Percentiles rank a stretch among this genome's conserved stretches.
Conservation (phyloP, 2,113 vertebrate genomes). For the Chionis minor region DNA sequence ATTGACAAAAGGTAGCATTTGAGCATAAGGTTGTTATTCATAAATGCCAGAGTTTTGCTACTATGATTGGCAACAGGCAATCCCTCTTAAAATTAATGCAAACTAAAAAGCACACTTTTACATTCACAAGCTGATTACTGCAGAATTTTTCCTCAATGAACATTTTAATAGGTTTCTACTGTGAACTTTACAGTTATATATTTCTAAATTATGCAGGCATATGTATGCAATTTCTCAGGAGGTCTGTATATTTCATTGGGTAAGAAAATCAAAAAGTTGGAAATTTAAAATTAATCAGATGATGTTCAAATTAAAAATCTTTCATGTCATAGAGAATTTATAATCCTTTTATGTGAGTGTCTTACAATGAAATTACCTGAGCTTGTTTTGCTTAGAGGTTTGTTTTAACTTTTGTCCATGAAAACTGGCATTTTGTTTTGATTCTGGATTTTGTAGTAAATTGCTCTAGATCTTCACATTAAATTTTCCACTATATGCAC, state of each 20-base stretch:
- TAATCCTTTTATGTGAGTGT: neutral
- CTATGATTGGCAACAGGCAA: neutral
- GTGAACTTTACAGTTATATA: neutral
- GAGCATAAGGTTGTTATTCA: neutral
- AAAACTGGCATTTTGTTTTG: neutral
- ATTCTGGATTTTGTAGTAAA: neutral
- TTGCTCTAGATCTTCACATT: neutral
- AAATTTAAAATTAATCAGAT: neutral
- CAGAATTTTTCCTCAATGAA: neutral
- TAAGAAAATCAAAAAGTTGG: neutral
- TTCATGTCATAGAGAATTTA: neutral
- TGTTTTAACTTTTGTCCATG: neutral
- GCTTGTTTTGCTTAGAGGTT: neutral
- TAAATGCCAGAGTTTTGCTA: neutral
- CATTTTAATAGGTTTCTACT: neutral
- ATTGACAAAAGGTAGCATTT: neutral
- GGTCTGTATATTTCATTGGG: neutral
- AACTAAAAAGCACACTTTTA: neutral
- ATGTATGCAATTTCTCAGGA: neutral
- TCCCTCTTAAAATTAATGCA: neutral
- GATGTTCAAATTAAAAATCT: neutral
- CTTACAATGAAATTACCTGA: neutral
- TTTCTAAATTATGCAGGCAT: neutral
- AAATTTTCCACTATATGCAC: neutral
- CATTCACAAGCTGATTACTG: neutral